These are phyloP conservation scores for Gymnobelideus leadbeateri DNA, from an alignment of 2,113 vertebrate species.

Conservation along the genomic window DNA sequence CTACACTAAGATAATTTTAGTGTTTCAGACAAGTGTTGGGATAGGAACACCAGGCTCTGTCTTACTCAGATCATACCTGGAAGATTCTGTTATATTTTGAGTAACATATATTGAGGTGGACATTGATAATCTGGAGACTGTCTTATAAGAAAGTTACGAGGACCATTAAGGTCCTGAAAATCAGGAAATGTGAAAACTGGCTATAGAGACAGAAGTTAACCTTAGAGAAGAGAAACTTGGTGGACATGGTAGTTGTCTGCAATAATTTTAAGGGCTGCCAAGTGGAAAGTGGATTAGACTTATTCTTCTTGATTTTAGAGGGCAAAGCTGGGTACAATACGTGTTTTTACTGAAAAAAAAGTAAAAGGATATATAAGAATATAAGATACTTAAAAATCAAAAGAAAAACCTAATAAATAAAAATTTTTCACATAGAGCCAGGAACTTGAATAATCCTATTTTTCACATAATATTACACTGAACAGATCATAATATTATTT, in stretches of 20 bases:
- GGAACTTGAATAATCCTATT: constrained; percentile 44
- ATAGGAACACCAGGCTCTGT: background rate
- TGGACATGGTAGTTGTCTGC: background rate
- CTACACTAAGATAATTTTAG: background rate
- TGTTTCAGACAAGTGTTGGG: background rate
- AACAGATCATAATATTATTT: too few species aligned
- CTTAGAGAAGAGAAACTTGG: background rate
- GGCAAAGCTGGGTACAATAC: background rate
- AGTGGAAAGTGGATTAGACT: background rate
- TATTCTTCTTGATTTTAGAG: background rate
- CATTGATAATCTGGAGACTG: background rate
- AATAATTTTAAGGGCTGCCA: background rate
- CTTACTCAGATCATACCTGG: background rate
- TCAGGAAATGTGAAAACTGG: background rate
- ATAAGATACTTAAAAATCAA: background rate
- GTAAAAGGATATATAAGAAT: too few species aligned
- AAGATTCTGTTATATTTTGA: background rate
- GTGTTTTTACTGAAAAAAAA: background rate
- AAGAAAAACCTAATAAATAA: background rate
- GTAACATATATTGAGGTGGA: background rate
- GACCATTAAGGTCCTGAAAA: background rate
- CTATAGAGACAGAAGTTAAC: background rate
- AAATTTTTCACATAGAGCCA: background rate
- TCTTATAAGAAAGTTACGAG: background rate
- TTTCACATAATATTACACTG: constrained; percentile 33